Evolutionary conservation across 1,140 invertebrate genomes (phyloP).

Genomic region (Agrypnia vestita): DNA sequence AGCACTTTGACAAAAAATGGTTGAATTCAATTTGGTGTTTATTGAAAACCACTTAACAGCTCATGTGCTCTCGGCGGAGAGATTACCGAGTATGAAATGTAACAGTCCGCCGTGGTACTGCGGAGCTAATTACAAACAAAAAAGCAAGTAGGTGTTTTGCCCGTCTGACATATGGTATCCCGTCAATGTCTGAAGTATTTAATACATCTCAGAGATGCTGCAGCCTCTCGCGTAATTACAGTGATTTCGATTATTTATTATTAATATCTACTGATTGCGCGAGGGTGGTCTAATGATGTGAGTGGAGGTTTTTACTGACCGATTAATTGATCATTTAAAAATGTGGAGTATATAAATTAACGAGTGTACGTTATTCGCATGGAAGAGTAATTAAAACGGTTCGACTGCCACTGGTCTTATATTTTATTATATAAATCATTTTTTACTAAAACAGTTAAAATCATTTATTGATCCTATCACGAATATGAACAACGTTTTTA

Average conservation of each 20-base stretch:
- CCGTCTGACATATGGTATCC: conserved; percentile 38
- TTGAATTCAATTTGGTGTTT: conserved; percentile 50
- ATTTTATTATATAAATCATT: not conserved
- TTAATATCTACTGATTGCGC: not conserved
- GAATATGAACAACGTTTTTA: too few species aligned
- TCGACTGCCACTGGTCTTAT: not conserved
- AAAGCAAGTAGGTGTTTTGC: conserved; percentile 15
- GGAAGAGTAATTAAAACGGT: not conserved
- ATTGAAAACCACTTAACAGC: conserved; percentile 47
- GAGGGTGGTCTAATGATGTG: conserved; percentile 15
- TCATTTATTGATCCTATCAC: too few species aligned
- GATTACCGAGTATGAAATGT: conserved; percentile 28
- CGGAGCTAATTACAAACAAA: conserved; percentile 34
- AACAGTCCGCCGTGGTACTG: conserved; percentile 15
- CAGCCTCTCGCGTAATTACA: conserved; percentile 27
- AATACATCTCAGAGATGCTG: conserved; percentile 22
- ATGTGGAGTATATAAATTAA: too few species aligned
- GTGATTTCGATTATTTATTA: conserved; percentile 14
- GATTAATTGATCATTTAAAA: not conserved
- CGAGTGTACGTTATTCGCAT: too few species aligned
- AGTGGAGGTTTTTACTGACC: not conserved
- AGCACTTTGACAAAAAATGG: conserved; percentile 44
- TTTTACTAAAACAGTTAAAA: too few species aligned
- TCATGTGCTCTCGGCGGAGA: conserved; percentile 13
- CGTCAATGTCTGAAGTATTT: conserved; percentile 26